Conservation (phyloP, 2,797 vertebrate species). For the Schizopygopsis pylzovi region DNA sequence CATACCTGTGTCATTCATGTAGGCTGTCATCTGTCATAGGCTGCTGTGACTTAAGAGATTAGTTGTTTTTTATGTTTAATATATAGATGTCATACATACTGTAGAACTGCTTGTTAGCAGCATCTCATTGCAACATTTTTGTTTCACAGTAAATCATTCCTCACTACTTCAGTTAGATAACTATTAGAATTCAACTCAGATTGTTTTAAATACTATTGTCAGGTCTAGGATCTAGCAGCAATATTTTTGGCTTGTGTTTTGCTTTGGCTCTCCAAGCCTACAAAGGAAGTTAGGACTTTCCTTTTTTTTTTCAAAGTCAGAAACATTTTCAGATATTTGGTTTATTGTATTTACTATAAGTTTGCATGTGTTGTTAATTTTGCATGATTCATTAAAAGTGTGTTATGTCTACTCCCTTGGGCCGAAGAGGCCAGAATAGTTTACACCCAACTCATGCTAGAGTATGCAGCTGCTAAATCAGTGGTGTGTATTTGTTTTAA, state of each 20-base stretch:
- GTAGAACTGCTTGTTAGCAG: conserved; percentile 47
- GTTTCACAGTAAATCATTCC: conserved; percentile 23
- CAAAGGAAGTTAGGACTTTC: background rate
- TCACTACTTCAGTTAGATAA: background rate
- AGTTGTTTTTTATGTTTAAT: background rate
- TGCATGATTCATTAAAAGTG: conserved; percentile 22
- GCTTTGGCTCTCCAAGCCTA: background rate
- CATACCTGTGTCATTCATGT: conserved; percentile 63
- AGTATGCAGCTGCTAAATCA: background rate
- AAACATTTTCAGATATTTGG: background rate
- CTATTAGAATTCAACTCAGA: conserved; percentile 10
- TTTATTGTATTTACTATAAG: background rate
- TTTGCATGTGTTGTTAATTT: conserved; percentile 21
- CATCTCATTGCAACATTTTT: conserved; percentile 10
- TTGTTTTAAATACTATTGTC: background rate
- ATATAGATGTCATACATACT: background rate
- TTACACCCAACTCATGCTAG: background rate
- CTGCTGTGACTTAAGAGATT: conserved; percentile 17
- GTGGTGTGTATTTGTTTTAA: conserved; percentile 60
- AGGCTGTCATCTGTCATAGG: conserved; percentile 30
- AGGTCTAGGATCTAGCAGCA: background rate
- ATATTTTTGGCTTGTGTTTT: background rate
- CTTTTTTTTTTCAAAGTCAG: background rate
- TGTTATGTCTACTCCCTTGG: background rate
- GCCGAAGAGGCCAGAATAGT: background rate